These are phyloP conservation scores for Telmatherina bonti DNA, from an alignment of 2,797 vertebrate species.

Conservation along the genomic window DNA sequence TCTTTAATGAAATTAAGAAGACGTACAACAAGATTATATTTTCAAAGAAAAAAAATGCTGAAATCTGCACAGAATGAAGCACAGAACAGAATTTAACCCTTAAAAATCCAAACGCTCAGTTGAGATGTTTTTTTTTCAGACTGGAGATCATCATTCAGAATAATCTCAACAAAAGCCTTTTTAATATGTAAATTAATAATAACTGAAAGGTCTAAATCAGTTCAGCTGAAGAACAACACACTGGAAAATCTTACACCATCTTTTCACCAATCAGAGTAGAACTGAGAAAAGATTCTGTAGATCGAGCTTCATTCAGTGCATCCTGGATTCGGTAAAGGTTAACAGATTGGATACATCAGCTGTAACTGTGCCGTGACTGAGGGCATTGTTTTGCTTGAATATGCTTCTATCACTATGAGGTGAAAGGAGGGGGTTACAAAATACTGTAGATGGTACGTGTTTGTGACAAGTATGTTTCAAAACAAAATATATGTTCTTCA, in stretches of 20 bases:
- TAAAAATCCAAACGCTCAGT: background rate
- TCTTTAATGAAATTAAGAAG: constrained; percentile 3
- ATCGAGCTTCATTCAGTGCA: background rate
- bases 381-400: background rate
- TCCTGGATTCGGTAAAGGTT: background rate
- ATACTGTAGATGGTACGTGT: background rate
- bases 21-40: background rate
- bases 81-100: background rate
- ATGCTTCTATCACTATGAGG: background rate
- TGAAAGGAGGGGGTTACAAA: background rate
- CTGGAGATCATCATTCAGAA: background rate
- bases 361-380: background rate
- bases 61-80: background rate
- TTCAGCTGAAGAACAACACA: constrained; percentile 1
- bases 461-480: background rate
- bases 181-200: constrained; percentile 14
- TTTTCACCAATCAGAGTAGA: constrained; percentile 11
- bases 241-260: constrained; percentile 7
- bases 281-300: background rate
- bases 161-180: background rate
- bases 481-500: background rate
- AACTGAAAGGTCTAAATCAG: background rate
- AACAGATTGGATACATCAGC: background rate
- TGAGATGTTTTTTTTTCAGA: background rate
- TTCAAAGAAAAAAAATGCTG: background rate